These are phyloP conservation scores for Meriones psammophilus DNA, from an alignment of 2,797 vertebrate genomes.

Conservation along the genomic window DNA sequence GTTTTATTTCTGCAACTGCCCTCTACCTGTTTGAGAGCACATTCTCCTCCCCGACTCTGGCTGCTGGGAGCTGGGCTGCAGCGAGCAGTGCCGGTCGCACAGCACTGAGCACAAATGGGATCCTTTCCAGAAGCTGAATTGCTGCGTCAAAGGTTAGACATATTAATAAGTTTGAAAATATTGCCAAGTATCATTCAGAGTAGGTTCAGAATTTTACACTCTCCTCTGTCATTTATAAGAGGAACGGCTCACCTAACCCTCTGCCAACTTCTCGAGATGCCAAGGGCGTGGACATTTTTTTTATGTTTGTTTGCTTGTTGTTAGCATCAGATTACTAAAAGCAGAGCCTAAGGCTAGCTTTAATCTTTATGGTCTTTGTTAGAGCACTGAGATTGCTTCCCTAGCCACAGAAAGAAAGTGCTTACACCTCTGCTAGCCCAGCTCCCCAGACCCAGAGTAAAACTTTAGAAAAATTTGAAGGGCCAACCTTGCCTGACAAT, in stretches of 20 bases:
- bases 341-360: accelerated
- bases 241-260: accelerated
- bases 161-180: too few species aligned
- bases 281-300: not conserved
- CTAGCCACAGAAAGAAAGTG: not conserved
- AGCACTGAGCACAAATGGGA: not conserved
- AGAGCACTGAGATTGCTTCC: not conserved
- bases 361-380: not conserved
- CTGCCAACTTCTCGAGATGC: accelerated
- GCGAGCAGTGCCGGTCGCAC: accelerated
- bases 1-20: accelerated
- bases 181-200: not conserved
- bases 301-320: not conserved
- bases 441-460: not conserved
- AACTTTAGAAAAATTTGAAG: not conserved
- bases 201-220: not conserved
- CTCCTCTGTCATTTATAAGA: not conserved
- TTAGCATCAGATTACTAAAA: too few species aligned
- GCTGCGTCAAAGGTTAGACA: slow-evolving; percentile 1
- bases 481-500: not conserved
- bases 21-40: too few species aligned
- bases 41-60: accelerated
- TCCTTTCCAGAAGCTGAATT: not conserved
- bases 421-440: not conserved
- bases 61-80: accelerated